Evolutionary conservation across 2,113 vertebrate species (phyloP), one percentile per base, ranked within the genome.

Genomic region (Rafetus swinhoei): DNA sequence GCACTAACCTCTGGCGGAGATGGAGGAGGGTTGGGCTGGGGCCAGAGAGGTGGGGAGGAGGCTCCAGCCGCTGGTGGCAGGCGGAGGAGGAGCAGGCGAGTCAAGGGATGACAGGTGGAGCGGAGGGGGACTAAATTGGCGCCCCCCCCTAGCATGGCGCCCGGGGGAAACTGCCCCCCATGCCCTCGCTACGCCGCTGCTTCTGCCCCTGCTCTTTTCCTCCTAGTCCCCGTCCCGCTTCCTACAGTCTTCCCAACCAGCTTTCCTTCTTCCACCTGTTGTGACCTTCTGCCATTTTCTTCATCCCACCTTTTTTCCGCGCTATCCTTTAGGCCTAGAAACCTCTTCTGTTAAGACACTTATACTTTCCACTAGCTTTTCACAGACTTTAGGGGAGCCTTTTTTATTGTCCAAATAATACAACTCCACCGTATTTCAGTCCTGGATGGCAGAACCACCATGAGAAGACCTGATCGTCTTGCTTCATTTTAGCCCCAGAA

Each of bases 311-410:
- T 10, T 62, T 88, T 60, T 65, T 7, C 35, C 57, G 0, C 0
- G 0, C 7, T 4, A 2, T 45, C 50, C 27, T 55, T 69, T 4
- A 6, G 14, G 29, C 4, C 3, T 76, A 1, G 18, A 72, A 21
- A 35, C 35, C n/a, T 72, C 65, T 21, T 72, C 65, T 72, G 7
- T 35, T 77, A 13, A 9, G 29, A 55, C 4, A 56, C 0, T 0
- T 3, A 76, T 77, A 35, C 2, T 62, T 95, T 88, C 14, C 8
- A 4, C 12, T 57, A 76, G n/a, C 19, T 77, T 4, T 82, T 95
- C 86, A 59, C 54, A 55, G 9, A 11, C 0, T 62, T 32, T 7
- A 1, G n/a, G 16, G 16, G 2, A 19, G 69, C 0, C 0, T 94
- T 76, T 72, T 81, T 25, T 54, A 50, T 32, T 35, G 7, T 10